These are phyloP conservation scores for Dicrostonyx torquatus DNA, from an alignment of 2,797 vertebrate species.

Conservation along the genomic window DNA sequence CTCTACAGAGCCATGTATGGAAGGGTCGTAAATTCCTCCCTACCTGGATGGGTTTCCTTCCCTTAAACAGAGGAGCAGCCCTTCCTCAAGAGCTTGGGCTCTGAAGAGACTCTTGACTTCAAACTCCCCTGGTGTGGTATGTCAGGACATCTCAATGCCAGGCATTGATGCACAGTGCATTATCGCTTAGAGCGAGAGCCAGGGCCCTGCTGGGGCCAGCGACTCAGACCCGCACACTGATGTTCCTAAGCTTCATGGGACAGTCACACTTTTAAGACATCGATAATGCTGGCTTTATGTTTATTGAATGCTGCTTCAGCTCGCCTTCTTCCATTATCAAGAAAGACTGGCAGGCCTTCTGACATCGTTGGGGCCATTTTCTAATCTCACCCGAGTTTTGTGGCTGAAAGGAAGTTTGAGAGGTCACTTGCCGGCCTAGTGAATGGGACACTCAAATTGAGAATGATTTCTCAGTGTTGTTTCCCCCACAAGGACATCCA, in stretches of 20 bases:
- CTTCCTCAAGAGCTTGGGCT: not conserved
- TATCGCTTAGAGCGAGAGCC: conserved; percentile 66
- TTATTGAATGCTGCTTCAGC: conserved; percentile 77
- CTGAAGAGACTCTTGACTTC: conserved; percentile 51
- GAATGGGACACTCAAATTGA: not conserved
- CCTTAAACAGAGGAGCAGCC: not conserved
- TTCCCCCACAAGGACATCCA: not conserved
- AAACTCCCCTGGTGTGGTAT: conserved; percentile 68
- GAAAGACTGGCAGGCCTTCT: conserved; percentile 68
- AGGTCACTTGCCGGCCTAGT: conserved; percentile 37
- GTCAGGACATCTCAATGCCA: conserved; percentile 69
- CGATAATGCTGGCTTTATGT: conserved; percentile 77
- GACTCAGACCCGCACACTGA: conserved; percentile 64
- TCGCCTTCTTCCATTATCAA: conserved; percentile 63
- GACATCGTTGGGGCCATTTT: conserved; percentile 48
- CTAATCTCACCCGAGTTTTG: conserved; percentile 58
- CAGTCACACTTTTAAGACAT: conserved; percentile 80
- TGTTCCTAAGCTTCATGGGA: conserved; percentile 60
- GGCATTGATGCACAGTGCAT: conserved; percentile 75
- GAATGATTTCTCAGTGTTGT: not conserved
- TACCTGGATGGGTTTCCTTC: rapidly evolving
- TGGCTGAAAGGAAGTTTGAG: conserved; percentile 20
- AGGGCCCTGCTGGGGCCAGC: conserved; percentile 49
- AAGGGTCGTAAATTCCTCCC: not conserved
- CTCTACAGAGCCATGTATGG: not conserved